Conservation (phyloP, 2,113 vertebrate genomes). For the Ammodytes marinus region DNA sequence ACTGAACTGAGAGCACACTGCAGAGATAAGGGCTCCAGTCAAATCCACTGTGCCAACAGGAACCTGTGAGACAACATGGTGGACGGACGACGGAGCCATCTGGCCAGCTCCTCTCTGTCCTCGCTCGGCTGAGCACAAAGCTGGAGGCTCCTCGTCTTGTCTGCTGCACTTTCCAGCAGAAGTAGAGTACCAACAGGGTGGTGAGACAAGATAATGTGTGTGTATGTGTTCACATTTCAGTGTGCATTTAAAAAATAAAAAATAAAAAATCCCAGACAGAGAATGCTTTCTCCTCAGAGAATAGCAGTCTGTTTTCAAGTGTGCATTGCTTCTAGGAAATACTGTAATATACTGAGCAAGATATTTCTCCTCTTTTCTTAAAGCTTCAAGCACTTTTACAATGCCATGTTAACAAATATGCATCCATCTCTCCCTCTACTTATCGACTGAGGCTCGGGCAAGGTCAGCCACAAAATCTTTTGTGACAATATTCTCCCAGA, state of each 20-base stretch:
- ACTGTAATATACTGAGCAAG: constrained; percentile 29
- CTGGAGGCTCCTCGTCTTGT: constrained; percentile 70
- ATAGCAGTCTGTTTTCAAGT: constrained; percentile 33
- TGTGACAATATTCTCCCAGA: constrained; percentile 65
- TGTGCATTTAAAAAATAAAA: constrained; percentile 1
- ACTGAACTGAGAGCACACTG: constrained; percentile 59
- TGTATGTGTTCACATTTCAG: constrained; percentile 43
- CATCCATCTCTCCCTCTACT: constrained; percentile 51
- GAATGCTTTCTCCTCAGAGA: constrained; percentile 26
- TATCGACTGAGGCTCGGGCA: constrained; percentile 63
- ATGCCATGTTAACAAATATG: constrained; percentile 53
- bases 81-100: constrained; percentile 77
- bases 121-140: constrained; percentile 76
- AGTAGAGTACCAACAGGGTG: constrained; percentile 49
- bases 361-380: constrained; percentile 30
- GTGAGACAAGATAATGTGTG: constrained; percentile 48
- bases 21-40: constrained; percentile 75
- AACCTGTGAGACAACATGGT: constrained; percentile 70
- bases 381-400: constrained; percentile 48
- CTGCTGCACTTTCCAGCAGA: constrained; percentile 59
- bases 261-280: constrained; percentile 24
- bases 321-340: constrained; percentile 23
- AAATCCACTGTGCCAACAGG: constrained; percentile 53
- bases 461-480: constrained; percentile 64
- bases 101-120: constrained; percentile 67